A percentile compares a stretch with the other conserved stretches of the same genome.
Conservation (phyloP, 2,113 vertebrate genomes). For the Apteryx owenii region DNA sequence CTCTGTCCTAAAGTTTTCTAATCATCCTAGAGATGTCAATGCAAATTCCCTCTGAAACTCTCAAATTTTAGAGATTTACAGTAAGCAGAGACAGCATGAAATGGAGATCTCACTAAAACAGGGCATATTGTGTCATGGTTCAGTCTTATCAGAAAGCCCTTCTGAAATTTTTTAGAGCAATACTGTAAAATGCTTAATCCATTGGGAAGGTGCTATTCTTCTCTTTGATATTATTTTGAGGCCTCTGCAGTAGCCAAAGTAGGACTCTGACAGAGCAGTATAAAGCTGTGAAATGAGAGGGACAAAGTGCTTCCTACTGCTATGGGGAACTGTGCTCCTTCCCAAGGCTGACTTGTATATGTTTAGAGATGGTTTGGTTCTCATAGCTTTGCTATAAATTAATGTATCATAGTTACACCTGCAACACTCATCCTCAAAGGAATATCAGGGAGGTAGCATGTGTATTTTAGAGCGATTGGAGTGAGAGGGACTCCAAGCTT, state of each 20-base stretch:
- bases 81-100: constrained; percentile 20
- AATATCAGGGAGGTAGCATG: background rate
- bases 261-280: background rate
- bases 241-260: background rate
- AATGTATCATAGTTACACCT: background rate
- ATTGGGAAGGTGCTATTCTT: background rate
- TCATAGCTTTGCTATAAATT: background rate
- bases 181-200: background rate
- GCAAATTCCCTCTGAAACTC: constrained; percentile 63
- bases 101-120: constrained; percentile 10
- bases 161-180: background rate
- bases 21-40: constrained; percentile 50
- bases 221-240: background rate
- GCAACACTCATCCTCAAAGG: background rate
- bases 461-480: background rate
- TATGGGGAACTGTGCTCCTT: background rate
- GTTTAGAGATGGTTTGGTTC: background rate
- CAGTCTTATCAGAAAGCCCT: constrained; percentile 1
- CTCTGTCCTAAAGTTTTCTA: constrained; percentile 58
- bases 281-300: background rate
- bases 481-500: background rate
- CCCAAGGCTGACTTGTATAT: background rate
- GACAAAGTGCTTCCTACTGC: background rate
- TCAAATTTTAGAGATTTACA: constrained; percentile 4
- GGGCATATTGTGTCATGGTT: background rate